phyloP scores from a whole-genome alignment of 2,888 invertebrate species.

The Ectropis crepuscularia region DNA sequence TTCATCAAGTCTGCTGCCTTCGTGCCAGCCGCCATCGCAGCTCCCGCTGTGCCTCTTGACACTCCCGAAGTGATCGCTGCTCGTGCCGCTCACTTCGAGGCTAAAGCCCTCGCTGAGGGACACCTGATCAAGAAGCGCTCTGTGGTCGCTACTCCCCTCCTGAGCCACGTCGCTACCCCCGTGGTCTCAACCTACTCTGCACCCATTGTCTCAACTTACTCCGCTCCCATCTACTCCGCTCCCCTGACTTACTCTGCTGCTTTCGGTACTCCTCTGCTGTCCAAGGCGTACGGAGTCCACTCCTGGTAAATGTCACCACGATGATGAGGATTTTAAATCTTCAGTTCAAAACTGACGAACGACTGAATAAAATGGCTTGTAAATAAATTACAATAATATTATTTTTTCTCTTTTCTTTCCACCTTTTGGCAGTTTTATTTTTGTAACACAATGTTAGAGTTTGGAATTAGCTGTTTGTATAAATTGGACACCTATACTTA shows the following conservation, averaged over 20 bases:
- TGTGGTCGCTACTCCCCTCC: conserved; percentile 51
- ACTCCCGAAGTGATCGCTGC: conserved; percentile 75
- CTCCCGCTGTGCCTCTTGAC: conserved; percentile 64
- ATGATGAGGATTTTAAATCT: conserved; percentile 55
- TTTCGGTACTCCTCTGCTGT: conserved; percentile 57
- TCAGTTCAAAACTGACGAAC: conserved; percentile 65
- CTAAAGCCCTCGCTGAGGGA: conserved; percentile 65
- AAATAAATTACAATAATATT: conserved; percentile 53
- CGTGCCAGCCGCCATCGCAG: conserved; percentile 48
- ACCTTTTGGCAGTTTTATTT: too few species aligned
- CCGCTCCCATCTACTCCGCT: conserved; percentile 58
- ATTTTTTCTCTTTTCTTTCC: conserved; percentile 9
- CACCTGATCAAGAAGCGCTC: conserved; percentile 76
- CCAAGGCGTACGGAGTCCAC: conserved; percentile 69
- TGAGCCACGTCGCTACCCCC: conserved; percentile 47
- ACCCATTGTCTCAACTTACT: conserved; percentile 59
- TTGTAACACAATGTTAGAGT: too few species aligned
- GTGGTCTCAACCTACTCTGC: conserved; percentile 57
- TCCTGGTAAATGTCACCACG: conserved; percentile 67
- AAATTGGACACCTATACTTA: too few species aligned
- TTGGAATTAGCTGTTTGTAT: too few species aligned
- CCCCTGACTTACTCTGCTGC: conserved; percentile 58
- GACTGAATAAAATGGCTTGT: conserved; percentile 56
- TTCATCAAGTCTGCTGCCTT: conserved; percentile 46
- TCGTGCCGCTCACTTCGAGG: conserved; percentile 70